Conservation (phyloP, 1,140 invertebrate species). For the Fragariocoptes setiger region DNA sequence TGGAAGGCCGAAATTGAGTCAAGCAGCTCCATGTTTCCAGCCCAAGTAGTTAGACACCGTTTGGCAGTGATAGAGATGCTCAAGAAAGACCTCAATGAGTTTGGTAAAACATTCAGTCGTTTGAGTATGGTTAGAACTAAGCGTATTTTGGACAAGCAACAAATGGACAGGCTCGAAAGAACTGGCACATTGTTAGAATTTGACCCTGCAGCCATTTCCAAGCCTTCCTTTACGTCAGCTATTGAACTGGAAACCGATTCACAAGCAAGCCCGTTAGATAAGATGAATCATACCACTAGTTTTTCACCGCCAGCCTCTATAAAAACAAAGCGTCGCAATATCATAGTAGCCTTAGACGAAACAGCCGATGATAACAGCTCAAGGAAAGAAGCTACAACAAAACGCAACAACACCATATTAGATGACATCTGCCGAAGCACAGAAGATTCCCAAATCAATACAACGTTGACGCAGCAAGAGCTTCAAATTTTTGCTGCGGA, state of each 20-base stretch:
- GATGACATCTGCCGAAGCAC: not conserved
- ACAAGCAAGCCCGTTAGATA: not conserved
- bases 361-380: not conserved
- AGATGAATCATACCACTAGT: not conserved
- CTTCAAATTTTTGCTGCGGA: constrained; percentile 35
- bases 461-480: constrained; percentile 42
- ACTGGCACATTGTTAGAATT: not conserved
- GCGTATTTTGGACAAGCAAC: constrained; percentile 41
- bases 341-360: not conserved
- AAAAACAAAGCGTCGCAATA: not conserved
- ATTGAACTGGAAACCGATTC: not conserved
- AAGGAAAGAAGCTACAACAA: not conserved
- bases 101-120: constrained; percentile 57
- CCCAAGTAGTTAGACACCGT: constrained; percentile 16
- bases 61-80: constrained; percentile 15
- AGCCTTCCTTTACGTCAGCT: not conserved
- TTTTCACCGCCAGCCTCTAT: not conserved
- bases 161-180: constrained; percentile 20
- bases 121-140: constrained; percentile 54
- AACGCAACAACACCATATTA: not conserved
- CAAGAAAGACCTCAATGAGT: constrained; percentile 21
- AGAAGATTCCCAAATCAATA: constrained; percentile 15
- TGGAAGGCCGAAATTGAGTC: constrained; percentile 27
- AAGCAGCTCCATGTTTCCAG: constrained; percentile 24
- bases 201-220: not conserved